A percentile compares a stretch with the other conserved stretches of the same genome.
These are phyloP conservation scores for Dromas ardeola DNA, from an alignment of 2,113 vertebrate species.

Conservation along the genomic window DNA sequence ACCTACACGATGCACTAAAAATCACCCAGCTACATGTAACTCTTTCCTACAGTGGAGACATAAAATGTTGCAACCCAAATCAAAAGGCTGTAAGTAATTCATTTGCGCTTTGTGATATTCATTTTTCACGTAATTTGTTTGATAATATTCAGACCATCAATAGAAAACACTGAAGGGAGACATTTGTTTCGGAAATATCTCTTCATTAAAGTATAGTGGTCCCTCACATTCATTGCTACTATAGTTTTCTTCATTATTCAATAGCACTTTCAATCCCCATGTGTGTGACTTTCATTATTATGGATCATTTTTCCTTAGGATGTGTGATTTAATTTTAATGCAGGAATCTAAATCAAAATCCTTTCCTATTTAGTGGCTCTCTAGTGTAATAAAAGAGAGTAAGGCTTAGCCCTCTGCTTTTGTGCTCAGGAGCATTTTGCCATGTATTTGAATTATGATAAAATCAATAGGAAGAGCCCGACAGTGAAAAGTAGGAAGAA, in stretches of 20 bases:
- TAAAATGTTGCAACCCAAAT: slow-evolving; percentile 8
- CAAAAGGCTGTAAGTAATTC: slow-evolving; percentile 16
- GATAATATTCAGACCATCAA: slow-evolving; percentile 53
- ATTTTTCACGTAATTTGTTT: slow-evolving; percentile 57
- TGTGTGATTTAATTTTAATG: slow-evolving; percentile 80
- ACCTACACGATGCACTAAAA: not conserved
- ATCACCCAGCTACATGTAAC: not conserved
- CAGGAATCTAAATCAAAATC: slow-evolving; percentile 76
- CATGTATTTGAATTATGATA: slow-evolving; percentile 63
- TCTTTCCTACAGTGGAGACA: not conserved
- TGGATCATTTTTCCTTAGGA: slow-evolving; percentile 74
- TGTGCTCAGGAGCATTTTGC: slow-evolving; percentile 51
- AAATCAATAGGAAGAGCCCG: slow-evolving; percentile 61
- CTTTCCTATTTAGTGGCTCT: slow-evolving; percentile 70
- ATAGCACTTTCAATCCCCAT: slow-evolving; percentile 55
- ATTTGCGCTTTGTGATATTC: slow-evolving; percentile 26
- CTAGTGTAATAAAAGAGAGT: slow-evolving; percentile 64
- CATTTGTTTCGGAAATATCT: slow-evolving; percentile 60
- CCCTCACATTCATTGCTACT: slow-evolving; percentile 22
- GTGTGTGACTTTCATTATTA: slow-evolving; percentile 74
- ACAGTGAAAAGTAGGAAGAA: not conserved
- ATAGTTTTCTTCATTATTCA: slow-evolving; percentile 72
- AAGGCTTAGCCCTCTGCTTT: slow-evolving; percentile 59
- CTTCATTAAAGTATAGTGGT: slow-evolving; percentile 63
- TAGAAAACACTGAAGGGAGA: slow-evolving; percentile 41